Base-by-base conservation (phyloP, 2,113 vertebrate species). In the Cryptomyrus ogoouensis region DNA sequence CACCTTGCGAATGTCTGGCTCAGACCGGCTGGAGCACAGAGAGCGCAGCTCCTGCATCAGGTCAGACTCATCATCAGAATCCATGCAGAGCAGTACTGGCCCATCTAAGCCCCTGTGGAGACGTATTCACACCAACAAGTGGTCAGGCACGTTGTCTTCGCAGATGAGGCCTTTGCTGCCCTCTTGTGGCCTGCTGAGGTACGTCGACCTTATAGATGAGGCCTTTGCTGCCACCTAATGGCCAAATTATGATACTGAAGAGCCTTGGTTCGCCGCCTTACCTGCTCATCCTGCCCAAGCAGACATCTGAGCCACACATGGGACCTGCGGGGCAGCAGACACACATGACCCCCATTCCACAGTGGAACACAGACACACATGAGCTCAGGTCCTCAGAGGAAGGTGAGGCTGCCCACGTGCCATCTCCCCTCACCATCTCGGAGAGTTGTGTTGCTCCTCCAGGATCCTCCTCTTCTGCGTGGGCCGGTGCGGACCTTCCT, bases 1-100 rank as follows among this genome's bases (percentile, higher is more conserved):
- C 95, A 99, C 98, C 97, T 97, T 98, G 96, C 97, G 98, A 94
- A 99, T 98, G 92, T 99, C 98, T 83, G 98, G 97, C 94, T 99
- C 98, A 0, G 98, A 99, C 94, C 96, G 97, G 96, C 98, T 99
- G 94, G 97, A 98, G 95, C 97, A 98, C 97, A 99, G 95, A 83
- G 96, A 97, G 94, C 97, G 97, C 91, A 99, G 96, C 92, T 99
- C 97, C 92, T 95, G 94, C 91, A 99, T 97, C 91, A 99, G 94
- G 93, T 99, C 97, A 0, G 95, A 95, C 92, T 98, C 97, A 88
- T 98, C 98, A 62, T 98, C 97, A 6, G 96, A 97, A 80, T n/a
- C 74, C 74, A 80, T 42, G 93, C 96, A 96, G 86, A 97, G 92
- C 49, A 80, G 31, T 17, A 80, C 74, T 5, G 74, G 35, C 17